Base-by-base conservation (phyloP, 2,797 vertebrate species). In the Pangasius macronema region DNA sequence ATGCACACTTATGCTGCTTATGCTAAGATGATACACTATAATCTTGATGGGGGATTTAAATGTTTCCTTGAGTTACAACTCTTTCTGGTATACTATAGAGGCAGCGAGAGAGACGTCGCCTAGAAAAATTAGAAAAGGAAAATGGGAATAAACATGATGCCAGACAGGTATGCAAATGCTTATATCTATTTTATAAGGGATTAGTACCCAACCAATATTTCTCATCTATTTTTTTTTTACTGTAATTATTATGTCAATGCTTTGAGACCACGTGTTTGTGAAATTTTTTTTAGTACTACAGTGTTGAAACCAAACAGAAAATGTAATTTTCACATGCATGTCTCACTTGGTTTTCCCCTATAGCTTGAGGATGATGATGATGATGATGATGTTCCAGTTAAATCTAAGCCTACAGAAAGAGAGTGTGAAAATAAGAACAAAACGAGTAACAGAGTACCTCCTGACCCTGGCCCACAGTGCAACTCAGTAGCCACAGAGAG, bases 51-150 rank as follows among this genome's bases (percentile, higher is more conserved):
- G 51, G 49, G 2, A 73, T 82, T 80, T 55, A 14, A 82, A 68
- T 53, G 20, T 83, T 46, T 30, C 10, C 6, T 18, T 80, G 30
- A 18, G 7, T 49, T 77, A 13, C 6, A 73, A 22, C 3, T 30
- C 10, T 85, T 84, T 76, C 6, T 80, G 24, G 33, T 92, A 16
- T 92, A 10, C 84, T 85, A 10, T 91, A 96, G 95, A 94, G 95
- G 88, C 94, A 95, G 86, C 95, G 94, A 88, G 93, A 95, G 88
- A 95, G 93, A 88, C 96, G 95, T 67, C 91, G 92, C 0, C 57
- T 92, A 65, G 91, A 92, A 83, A 92, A 90, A 87, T 24, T 89
- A 85, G 93, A 95, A 84, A 95, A 95, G 75, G 91, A 94, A 67
- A 94, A 91, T 73, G 68, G 88, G 0, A 59, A 80, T 53, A 91